Evolutionary conservation across 2,113 vertebrate genomes (phyloP), one percentile per base, ranked within the genome.

Genomic region (Chascanopsetta lugubris): DNA sequence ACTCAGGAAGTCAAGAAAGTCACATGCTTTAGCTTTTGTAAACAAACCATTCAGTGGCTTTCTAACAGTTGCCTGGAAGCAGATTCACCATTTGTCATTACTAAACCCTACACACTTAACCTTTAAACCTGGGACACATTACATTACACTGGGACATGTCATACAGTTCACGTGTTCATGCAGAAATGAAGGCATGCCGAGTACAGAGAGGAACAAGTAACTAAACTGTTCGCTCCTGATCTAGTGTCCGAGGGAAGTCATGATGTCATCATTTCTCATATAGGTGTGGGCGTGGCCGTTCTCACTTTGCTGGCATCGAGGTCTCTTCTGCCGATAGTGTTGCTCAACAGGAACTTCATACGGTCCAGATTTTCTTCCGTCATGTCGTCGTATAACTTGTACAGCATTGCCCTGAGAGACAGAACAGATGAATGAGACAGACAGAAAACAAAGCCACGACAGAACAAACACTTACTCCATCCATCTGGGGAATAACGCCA

Each of bases 321-420:
- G 66, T 77, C 82, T 73, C 75, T 72, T 57, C 4, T 84, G 12
- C 56, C 64, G 27, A 93, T n/a, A 2, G 40, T 3, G 0, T 11
- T 0, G 0, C 0, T 22, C 59, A 91, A 32, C 3, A 92, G 71
- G 61, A 87, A 92, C 79, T 90, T 91, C 20, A 93, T 64, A 0
- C 27, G 59, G 0, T 43, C 4, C 5, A 93, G n/a, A 21, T 85
- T 86, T 36, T 84, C 77, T 0, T 8, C 0, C 0, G 66, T 88
- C 27, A 90, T 38, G 42, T 80, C 76, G 11, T 90, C 76, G 36
- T 91, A 79, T 32, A 93, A 18, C 1, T 11, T 0, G 74, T 88
- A 93, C 11, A 93, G 86, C 88, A 89, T 88, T 72, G 84, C 83
- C 72, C 93, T 93, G 74, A 72, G 1, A 72, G 29, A 66, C 5